phyloP scores from a whole-genome alignment of 2,888 invertebrate species.

The Drosophila crucigera region DNA sequence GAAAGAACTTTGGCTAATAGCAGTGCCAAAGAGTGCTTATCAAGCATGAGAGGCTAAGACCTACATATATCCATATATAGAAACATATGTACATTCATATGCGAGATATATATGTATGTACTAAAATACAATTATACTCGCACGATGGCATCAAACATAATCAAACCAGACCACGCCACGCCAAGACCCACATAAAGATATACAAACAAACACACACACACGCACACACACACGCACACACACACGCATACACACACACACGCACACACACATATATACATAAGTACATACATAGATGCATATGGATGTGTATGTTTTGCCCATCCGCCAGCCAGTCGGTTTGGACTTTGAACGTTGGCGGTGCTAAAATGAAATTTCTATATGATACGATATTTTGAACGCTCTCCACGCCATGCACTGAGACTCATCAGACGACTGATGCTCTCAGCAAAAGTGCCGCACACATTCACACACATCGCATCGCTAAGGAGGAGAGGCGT shows the following conservation, averaged over 20 bases:
- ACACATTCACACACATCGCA: not conserved
- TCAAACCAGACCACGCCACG: slow-evolving; percentile 40
- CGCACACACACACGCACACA: not conserved
- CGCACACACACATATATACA: not conserved
- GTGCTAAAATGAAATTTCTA: slow-evolving; percentile 73
- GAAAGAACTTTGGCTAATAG: slow-evolving; percentile 64
- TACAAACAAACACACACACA: not conserved
- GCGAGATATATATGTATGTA: slow-evolving; percentile 7
- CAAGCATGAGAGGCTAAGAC: slow-evolving; percentile 64
- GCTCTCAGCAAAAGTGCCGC: slow-evolving; percentile 16
- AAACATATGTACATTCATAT: slow-evolving; percentile 2
- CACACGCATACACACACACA: no score
- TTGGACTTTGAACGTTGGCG: slow-evolving; percentile 70
- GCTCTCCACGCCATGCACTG: slow-evolving; percentile 49
- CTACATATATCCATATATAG: slow-evolving; percentile 5
- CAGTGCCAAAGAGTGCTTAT: slow-evolving; percentile 64
- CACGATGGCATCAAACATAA: slow-evolving; percentile 46
- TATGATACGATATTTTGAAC: slow-evolving; percentile 60
- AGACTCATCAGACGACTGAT: slow-evolving; percentile 1
- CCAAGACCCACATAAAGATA: slow-evolving; percentile 34
- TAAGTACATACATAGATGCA: slow-evolving; percentile 4
- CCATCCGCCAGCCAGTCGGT: slow-evolving; percentile 37
- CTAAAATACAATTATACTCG: slow-evolving; percentile 24
- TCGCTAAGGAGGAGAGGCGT: slow-evolving; percentile 2
- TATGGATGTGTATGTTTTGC: slow-evolving; percentile 23